Evolutionary conservation across 1,140 invertebrate genomes (phyloP), one percentile per base, ranked within the genome.

Genomic region (Drosophila lacertosa): DNA sequence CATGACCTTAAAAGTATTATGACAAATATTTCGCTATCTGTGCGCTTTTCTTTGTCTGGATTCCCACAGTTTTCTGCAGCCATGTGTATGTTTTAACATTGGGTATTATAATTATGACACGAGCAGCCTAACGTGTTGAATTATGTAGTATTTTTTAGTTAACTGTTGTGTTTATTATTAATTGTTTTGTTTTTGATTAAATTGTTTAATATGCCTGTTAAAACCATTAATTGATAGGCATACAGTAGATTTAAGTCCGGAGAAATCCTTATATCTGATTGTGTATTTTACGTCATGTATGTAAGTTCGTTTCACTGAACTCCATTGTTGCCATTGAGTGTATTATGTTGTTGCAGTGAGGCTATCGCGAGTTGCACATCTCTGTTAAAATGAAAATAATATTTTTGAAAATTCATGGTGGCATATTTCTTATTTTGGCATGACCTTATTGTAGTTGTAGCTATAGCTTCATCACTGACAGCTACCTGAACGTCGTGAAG

Each of bases 1-100:
- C 83, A 82, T 73, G 82, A 75, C 78, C 82, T 88, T 82, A 89
- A 88, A 88, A 82, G 82, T 88, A 78, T 88, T 88, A 88, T 88
- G 82, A 89, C 82, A 88, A 88, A 88, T 88, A 88, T 88, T 82
- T 88, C 59, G 64, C 70, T 76, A 82, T 88, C 82, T 86, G 62
- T 77, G 73, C 44, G 59, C 44, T 48, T 9, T 40, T 54, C 15
- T 47, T 24, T 22, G 16, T 60, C 45, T 29, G 50, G 42, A 54
- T 35, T 55, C 40, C 7, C 29, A n/a, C 40, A n/a, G 15, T 15
- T 53, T 11, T 47, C 29, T 48, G 29, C 18, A 42, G 35, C 37
- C 26, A 22, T 44, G n/a, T n/a, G 2, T 2, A 53, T 60, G 47
- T 15, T n/a, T 16, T 26, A 15, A 10, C 11, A 18, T 13, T 13